Evolutionary conservation across 2,888 invertebrate genomes (phyloP), one percentile per base, ranked within the genome.

Genomic region (Lithodes maja): DNA sequence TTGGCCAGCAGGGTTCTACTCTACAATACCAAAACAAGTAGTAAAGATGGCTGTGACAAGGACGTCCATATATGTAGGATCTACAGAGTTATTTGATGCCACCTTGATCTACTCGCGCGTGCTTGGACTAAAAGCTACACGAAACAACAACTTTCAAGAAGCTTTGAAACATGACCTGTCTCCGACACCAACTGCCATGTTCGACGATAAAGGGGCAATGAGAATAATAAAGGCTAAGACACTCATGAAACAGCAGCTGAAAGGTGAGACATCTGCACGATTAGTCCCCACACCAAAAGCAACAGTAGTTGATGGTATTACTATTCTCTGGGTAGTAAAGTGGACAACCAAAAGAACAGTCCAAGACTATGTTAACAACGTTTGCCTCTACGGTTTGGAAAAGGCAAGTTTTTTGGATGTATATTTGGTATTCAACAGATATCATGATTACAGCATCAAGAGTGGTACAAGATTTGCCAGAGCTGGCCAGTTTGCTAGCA

Each of bases 41-140:
- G 33, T 74, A 74, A 74, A 1, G n/a, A 74, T 74, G 74, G 74
- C 61, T 61, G 74, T 17, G 12, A n/a, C 74, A 5, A 74, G 74
- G 74, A 74, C 5, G 74, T 74, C 74, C 74, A 74, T 74, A 74
- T n/a, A 1, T 74, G 74, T 74, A 61, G 61, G 61, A 61, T 61
- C 61, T 61, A 61, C 61, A 61, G 61, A 61, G 5, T 5, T 61
- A 61, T 74, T 74, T 17, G 1, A 74, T 74, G 74, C 74, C 74
- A 74, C 74, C 7, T 74, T 74, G 74, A 17, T 74, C 74, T 74
- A 74, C 74, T 74, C 33, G 3, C n/a, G n/a, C n/a, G 74, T 74
- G 15, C 74, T 74, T 61, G 61, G 61, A 61, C 61, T 61, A 61
- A 61, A 61, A 12, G 61, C 61, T 7, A 61, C 61, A 61, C 5